A percentile compares a stretch with the other conserved stretches of the same genome.
Conservation (phyloP, 2,888 invertebrate species). For the Parnassius mnemosyne region DNA sequence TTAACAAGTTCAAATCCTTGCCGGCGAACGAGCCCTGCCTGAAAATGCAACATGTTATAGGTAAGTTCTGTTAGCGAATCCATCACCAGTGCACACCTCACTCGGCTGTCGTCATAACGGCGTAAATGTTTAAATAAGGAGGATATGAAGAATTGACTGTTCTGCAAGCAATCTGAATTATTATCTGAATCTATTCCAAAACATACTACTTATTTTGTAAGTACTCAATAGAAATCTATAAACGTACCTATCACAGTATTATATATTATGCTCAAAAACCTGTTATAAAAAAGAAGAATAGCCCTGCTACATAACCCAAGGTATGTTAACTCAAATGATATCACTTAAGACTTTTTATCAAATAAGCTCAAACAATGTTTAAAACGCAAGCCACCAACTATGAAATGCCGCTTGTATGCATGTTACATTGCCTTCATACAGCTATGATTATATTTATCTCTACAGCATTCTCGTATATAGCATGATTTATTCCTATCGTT, state of each 20-base stretch:
- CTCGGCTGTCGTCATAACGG: neutral
- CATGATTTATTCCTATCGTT: slow-evolving; percentile 49
- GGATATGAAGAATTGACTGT: no score
- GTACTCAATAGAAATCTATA: no score
- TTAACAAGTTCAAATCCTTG: neutral
- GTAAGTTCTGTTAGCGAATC: neutral
- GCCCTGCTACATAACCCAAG: neutral
- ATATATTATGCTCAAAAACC: no score
- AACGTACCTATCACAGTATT: no score
- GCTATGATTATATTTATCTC: slow-evolving; percentile 42
- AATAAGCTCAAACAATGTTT: slow-evolving; percentile 12
- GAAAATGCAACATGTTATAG: neutral
- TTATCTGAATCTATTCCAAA: no score
- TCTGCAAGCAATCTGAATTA: no score
- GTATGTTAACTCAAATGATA: slow-evolving; percentile 5
- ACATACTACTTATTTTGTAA: no score
- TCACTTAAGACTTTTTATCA: neutral
- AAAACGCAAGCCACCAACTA: slow-evolving; percentile 59
- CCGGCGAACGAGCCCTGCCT: neutral
- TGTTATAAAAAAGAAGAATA: neutral
- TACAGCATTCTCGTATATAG: slow-evolving; percentile 51
- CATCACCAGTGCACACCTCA: neutral
- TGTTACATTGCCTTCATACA: slow-evolving; percentile 40
- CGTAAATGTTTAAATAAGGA: neutral
- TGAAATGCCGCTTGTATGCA: slow-evolving; percentile 60